Percentiles rank a stretch among this genome's conserved stretches.
Evolutionary conservation across 2,888 invertebrate species (phyloP).

Genomic region (Busseola fusca): DNA sequence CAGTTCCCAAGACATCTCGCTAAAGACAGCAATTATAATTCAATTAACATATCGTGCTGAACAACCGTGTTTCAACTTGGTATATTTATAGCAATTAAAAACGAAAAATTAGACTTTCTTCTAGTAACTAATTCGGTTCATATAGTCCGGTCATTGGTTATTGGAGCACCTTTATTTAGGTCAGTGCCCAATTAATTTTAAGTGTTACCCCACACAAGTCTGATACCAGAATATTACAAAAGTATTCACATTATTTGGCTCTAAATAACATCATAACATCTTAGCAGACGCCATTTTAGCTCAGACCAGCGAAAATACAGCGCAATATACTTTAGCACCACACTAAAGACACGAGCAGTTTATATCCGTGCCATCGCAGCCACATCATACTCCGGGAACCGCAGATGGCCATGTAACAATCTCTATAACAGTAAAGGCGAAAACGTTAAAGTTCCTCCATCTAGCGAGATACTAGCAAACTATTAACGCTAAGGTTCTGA

Average conservation of each 20-base stretch:
- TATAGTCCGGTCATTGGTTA: background rate
- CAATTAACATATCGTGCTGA: background rate
- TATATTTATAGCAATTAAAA: background rate
- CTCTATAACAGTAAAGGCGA: constrained; percentile 49
- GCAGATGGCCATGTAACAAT: constrained; percentile 59
- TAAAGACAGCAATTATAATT: background rate
- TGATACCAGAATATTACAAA: constrained; percentile 14
- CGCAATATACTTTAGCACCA: constrained; percentile 56
- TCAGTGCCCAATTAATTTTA: constrained; percentile 5
- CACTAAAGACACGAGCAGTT: constrained; percentile 58
- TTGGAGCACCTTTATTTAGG: background rate
- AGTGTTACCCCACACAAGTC: background rate
- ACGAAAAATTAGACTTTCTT: background rate
- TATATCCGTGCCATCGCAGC: constrained; percentile 45
- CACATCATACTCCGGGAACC: constrained; percentile 54
- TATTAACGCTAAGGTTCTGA: constrained; percentile 12
- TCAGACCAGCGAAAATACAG: constrained; percentile 57
- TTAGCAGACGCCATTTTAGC: constrained; percentile 49
- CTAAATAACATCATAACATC: constrained; percentile 47
- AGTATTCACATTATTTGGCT: constrained; percentile 45
- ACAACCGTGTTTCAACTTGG: background rate
- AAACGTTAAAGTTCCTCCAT: constrained; percentile 44
- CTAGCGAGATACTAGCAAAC: constrained; percentile 32
- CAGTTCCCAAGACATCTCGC: background rate
- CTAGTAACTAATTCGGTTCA: background rate